Evolutionary conservation across 2,888 invertebrate genomes (phyloP), one percentile per base, ranked within the genome.

Genomic region (Parnassius mnemosyne): DNA sequence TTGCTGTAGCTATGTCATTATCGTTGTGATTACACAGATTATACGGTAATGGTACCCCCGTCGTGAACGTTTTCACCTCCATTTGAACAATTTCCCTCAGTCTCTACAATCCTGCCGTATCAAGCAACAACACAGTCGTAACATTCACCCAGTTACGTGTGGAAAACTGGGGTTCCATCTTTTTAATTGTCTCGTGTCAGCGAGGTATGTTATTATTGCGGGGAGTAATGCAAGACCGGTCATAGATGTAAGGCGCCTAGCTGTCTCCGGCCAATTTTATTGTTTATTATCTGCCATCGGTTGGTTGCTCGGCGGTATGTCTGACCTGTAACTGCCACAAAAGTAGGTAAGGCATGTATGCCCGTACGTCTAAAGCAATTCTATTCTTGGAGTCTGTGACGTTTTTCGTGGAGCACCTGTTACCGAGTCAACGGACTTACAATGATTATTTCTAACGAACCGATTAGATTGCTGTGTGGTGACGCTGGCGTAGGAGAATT

Each of bases 261-360:
- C 89, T 89, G 89, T 89, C 87, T 88, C 83, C 78, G 83, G 76
- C 75, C 85, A 87, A 85, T 89, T 88, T 88, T 72, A 79, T 83
- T 79, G 82, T 83, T 89, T 86, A 89, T 89, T 86, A 88, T 83
- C 76, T 84, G 78, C 79, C 77, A 81, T 77, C 79, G 79, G 77
- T 77, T 83, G 79, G 78, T 78, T 81, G 75, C 77, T 73, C 75
- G 76, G 63, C 75, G 78, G 78, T 85, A 82, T 85, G 85, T 83
- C 79, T 86, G 81, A 77, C 79, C 78, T 71, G 78, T 77, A 80
- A 83, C 76, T 81, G 78, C 75, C 75, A 78, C 67, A 79, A 81
- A 85, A 85, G 82, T 85, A 81, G 84, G 85, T 80, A 75, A 80
- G 67, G 73, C 74, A 75, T 77, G 74, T 77, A 73, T 54, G 46